Evolutionary conservation across 2,888 invertebrate genomes (phyloP), one percentile per base, ranked within the genome.

Genomic region (Caenorhabditis sp.): DNA sequence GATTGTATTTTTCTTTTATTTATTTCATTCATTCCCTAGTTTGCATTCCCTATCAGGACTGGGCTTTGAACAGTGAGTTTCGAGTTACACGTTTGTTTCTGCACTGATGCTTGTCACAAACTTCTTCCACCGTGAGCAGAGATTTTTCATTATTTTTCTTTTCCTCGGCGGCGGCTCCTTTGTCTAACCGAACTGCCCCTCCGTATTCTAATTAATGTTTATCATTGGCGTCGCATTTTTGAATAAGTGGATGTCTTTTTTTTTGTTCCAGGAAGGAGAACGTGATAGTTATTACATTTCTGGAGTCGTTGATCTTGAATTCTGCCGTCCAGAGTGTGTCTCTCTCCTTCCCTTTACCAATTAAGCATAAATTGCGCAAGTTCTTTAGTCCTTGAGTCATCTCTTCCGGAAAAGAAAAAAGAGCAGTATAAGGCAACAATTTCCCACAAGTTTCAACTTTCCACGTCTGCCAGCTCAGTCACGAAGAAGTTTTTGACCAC

Each of bases 401-500:
- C 9, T 13, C 37, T 24, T 50, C 50, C 68, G 43, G 58, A 52
- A 65, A 45, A 43, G 17, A 55, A 45, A 52, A 35, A 53, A 30
- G 27, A 41, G 26, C 46, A 43, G 53, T 53, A 43, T 53, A 70
- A 59, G 45, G 45, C 37, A 37, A 53, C 52, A 59, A 59, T 70
- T 70, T 70, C 70, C 70, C 70, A 70, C 70, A 30, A 59, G 70
- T 59, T 50, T 70, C 59, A 30, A 37, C 27, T 70, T 70, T 70
- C 70, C 17, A 41, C 41, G 70, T 70, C 70, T 70, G 24, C 37
- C 39, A 59, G 52, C 37, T 53, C 13, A 6, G 4, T 5, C 24
- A 46, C 37, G 55, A 46, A 48, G 46, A 24, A 56, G 30, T 66
- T 41, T 30, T 66, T 66, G 66, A 55, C 48, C 56, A 27, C 26